Base-by-base conservation (phyloP, 2,888 invertebrate genomes). In the Parnassius apollo region DNA sequence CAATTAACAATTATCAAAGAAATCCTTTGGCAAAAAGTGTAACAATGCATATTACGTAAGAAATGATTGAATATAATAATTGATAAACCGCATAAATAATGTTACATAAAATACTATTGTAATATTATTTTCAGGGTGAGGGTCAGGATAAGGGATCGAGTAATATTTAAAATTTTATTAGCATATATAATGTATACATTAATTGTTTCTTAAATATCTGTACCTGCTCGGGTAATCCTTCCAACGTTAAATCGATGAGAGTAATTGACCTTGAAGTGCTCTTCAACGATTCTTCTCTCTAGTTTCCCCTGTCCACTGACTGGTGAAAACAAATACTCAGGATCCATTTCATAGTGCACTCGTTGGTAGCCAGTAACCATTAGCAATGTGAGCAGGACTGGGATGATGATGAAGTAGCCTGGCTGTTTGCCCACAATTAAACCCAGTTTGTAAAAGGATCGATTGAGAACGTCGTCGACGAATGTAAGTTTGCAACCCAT, bases 321-420 rank as follows among this genome's bases (percentile, higher is more conserved):
- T 0, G 98, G 98, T 48, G 97, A 97, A 91, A 98, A 98, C 18
- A 98, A 93, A 86, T 98, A 98, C 83, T 98, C 98, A 0, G 98
- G 98, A 85, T 98, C 98, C 89, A 97, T 97, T 90, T 97, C 96
- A 88, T 97, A 97, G 81, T 95, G 92, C 65, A 98, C 93, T 81
- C 94, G 93, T 87, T 98, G 98, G 86, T 96, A 96, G 59, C 98
- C 98, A 35, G 98, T 98, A 83, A 96, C 94, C 85, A 96, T 96
- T 59, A 98, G 93, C 62, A 95, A 85, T 0, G 96, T 94, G 61
- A 98, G 87, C 57, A 98, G 93, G 48, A 97, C 85, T n/a, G 98
- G 98, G 62, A 98, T 93, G 74, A 98, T 95, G 70, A 98, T 93
- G 91, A 97, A 98, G 89, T 97, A 97, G 66, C 96, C 97, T 1